Conservation (phyloP, 2,888 invertebrate species). For the Trissoscelio sp. region DNA sequence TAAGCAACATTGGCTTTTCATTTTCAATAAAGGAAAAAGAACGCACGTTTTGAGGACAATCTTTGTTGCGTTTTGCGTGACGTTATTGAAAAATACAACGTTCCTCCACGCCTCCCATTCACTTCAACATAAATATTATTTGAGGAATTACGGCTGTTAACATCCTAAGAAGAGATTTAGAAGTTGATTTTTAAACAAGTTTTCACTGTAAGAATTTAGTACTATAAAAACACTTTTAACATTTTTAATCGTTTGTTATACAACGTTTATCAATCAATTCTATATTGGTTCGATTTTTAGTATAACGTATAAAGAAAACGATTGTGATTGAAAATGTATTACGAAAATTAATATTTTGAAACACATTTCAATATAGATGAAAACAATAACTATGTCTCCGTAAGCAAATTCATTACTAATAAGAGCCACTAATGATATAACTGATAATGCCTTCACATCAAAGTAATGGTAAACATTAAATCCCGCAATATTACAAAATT, state of each 20-base stretch:
- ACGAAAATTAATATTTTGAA: too few relatives aligned
- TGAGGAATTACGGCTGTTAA: slow-evolving; percentile 6
- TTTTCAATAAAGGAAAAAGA: slow-evolving; percentile 60
- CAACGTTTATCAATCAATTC: too few relatives aligned
- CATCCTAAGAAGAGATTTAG: not conserved
- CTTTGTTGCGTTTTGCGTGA: slow-evolving; percentile 11
- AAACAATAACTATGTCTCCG: not conserved
- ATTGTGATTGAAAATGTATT: too few relatives aligned
- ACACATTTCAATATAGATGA: not conserved
- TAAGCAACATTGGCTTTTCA: slow-evolving; percentile 63
- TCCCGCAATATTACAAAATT: slow-evolving; percentile 12
- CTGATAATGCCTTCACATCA: slow-evolving; percentile 19
- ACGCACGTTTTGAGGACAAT: slow-evolving; percentile 34
- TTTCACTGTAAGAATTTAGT: not conserved
- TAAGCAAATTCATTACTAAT: slow-evolving; percentile 16
- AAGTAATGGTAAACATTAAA: slow-evolving; percentile 19
- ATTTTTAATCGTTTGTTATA: too few relatives aligned
- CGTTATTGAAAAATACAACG: slow-evolving; percentile 10
- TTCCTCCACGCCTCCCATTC: not conserved
- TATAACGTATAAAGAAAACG: too few relatives aligned
- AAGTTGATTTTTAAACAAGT: not conserved
- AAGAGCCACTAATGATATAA: slow-evolving; percentile 26
- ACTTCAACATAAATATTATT: slow-evolving; percentile 1
- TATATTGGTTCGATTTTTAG: too few relatives aligned
- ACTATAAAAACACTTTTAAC: not conserved